phyloP scores from a whole-genome alignment of 2,113 vertebrate species.

The Calyptomena viridis region DNA sequence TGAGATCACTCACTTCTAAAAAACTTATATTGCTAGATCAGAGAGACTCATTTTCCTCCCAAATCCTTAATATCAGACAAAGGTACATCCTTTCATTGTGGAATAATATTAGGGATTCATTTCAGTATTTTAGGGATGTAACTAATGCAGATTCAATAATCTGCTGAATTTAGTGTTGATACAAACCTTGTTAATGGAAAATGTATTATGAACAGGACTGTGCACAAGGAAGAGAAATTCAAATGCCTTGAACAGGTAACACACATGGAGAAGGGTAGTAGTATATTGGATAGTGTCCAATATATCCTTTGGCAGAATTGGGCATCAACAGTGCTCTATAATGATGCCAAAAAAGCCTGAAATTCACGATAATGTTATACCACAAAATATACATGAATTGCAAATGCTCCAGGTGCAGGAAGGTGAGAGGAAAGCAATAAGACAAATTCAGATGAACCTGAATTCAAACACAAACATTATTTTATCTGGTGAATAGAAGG shows the following conservation, averaged over 20 bases:
- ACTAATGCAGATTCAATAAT: neutral
- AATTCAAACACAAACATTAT: neutral
- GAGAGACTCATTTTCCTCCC: fast-evolving
- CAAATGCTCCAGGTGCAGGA: neutral
- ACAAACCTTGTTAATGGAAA: neutral
- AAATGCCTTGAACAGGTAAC: neutral
- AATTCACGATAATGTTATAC: neutral
- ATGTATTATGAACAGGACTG: neutral
- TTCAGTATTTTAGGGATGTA: neutral
- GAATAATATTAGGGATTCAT: neutral
- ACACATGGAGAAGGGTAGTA: neutral
- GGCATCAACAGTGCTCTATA: neutral
- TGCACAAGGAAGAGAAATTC: neutral
- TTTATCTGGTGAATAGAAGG: neutral
- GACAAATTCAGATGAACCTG: neutral
- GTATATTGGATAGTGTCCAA: neutral
- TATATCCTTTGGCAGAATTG: neutral
- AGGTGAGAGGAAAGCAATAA: neutral
- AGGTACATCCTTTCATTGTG: neutral
- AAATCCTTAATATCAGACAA: neutral
- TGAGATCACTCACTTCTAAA: neutral
- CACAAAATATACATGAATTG: neutral
- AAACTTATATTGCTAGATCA: neutral
- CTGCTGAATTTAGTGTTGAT: neutral
- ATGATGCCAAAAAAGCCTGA: fast-evolving